Evolutionary conservation across 2,113 vertebrate species (phyloP), one percentile per base, ranked within the genome.

Genomic region (Lophura nycthemera): DNA sequence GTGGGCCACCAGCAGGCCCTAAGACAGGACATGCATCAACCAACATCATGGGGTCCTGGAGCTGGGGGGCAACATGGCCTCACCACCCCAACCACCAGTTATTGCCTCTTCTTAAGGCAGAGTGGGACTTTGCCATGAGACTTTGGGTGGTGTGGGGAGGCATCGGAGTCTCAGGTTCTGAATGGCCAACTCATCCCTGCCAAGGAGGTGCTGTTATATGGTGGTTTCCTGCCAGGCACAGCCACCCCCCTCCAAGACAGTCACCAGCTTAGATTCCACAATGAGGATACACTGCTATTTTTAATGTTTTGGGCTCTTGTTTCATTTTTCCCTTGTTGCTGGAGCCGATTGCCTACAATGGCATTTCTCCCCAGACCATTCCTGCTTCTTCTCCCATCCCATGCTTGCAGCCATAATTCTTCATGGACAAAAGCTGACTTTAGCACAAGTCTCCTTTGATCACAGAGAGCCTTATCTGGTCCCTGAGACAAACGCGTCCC

Each of bases 91-190:
- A 25, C 42, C 13, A 10, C 8, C 12, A 16, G 25, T 47, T 65
- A 36, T 12, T 84, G 29, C 21, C 16, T 3, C 15, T 65, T 84
- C n/a, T 38, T 61, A 56, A 40, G 22, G 14, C 20, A n/a, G 61
- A 38, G 56, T 36, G 32, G 43, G 30, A 47, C 50, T 78, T 78
- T 40, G 48, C 21, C 13, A 3, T 29, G 7, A 48, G 59, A 24
- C 29, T 45, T 34, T 52, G n/a, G 34, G 13, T 0, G 0, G 19
- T 8, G 40, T 30, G 8, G 22, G 30, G 24, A 47, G 19, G 10
- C 1, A 0, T 4, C 1, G 0, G 22, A 43, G 19, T 27, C 61
- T 27, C 29, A 3, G 2, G 48, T 32, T 16, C 63, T 82, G 30
- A 3, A 16, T 54, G 43, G 57, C 40, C 13, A 18, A 9, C 54